Conservation (phyloP, 1,140 invertebrate species). For the Pseudomyrmex concolor region DNA sequence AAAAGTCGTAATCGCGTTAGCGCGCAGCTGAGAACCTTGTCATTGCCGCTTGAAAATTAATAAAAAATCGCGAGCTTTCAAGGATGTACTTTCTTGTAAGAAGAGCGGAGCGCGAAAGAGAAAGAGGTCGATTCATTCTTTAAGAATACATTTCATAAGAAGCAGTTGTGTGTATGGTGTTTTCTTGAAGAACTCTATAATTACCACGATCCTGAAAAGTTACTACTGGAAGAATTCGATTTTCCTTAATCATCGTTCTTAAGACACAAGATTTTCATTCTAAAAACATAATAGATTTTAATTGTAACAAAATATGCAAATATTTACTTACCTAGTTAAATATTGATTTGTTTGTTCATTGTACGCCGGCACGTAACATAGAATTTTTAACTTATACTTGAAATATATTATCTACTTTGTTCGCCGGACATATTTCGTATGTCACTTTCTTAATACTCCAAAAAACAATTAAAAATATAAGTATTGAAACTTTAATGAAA, state of each 20-base stretch:
- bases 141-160: conserved; percentile 65
- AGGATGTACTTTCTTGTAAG: conserved; percentile 25
- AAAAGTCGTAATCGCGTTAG: conserved; percentile 69
- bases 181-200: conserved; percentile 20
- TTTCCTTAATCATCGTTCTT: conserved; percentile 20
- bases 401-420: no score
- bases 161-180: not conserved
- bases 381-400: no score
- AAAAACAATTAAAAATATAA: not conserved
- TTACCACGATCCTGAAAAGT: conserved; percentile 36
- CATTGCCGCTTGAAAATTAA: conserved; percentile 68
- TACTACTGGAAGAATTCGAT: conserved; percentile 14
- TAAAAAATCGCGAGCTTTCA: conserved; percentile 54
- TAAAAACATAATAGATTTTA: conserved; percentile 1
- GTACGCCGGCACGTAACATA: no score
- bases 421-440: no score
- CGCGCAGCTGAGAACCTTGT: conserved; percentile 49
- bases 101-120: conserved; percentile 5
- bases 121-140: conserved; percentile 18
- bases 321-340: not conserved
- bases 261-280: not conserved
- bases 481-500: not conserved
- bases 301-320: conserved; percentile 10
- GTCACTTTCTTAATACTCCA: not conserved
- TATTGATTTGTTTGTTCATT: not conserved